A percentile compares a stretch with the other conserved stretches of the same genome.
These are phyloP conservation scores for Holothuria leucospilota DNA, from an alignment of 53 echinoderm and acorn worm species.

Conservation along the genomic window DNA sequence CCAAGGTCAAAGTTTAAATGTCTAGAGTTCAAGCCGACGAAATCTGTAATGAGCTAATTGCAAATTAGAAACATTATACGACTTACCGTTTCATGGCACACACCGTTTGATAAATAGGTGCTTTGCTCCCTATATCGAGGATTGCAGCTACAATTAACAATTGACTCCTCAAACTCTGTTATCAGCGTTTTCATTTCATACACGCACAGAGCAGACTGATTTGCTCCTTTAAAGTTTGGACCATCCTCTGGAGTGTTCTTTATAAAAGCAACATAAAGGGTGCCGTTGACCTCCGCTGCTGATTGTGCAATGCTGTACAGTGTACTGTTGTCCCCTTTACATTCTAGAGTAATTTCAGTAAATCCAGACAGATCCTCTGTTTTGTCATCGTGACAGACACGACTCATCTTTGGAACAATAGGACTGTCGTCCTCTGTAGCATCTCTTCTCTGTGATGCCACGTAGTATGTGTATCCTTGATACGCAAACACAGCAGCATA, in stretches of 20 bases:
- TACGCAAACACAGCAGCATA: not conserved
- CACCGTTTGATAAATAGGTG: no score
- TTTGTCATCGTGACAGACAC: slow-evolving; percentile 45
- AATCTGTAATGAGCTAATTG: no score
- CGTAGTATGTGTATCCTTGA: not conserved
- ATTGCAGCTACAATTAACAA: not conserved
- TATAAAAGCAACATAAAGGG: slow-evolving; percentile 61
- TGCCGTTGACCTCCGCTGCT: slow-evolving; percentile 19
- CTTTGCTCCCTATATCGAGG: no score
- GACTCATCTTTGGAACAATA: slow-evolving; percentile 18
- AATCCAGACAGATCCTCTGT: slow-evolving; percentile 4
- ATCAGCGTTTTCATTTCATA: slow-evolving; percentile 17
- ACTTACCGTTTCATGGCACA: no score
- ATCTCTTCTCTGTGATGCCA: not conserved
- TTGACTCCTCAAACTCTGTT: not conserved
- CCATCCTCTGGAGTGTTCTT: not conserved
- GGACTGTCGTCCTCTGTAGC: not conserved
- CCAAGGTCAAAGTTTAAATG: no score
- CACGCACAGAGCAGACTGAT: slow-evolving; percentile 18
- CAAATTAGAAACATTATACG: no score
- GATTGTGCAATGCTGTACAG: slow-evolving; percentile 50
- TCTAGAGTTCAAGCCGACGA: no score
- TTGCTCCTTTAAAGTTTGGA: not conserved
- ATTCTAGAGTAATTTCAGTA: slow-evolving; percentile 54
- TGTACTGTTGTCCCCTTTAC: not conserved